phyloP scores from a whole-genome alignment of 2,888 invertebrate genomes.

The Caenorhabditis sp. region DNA sequence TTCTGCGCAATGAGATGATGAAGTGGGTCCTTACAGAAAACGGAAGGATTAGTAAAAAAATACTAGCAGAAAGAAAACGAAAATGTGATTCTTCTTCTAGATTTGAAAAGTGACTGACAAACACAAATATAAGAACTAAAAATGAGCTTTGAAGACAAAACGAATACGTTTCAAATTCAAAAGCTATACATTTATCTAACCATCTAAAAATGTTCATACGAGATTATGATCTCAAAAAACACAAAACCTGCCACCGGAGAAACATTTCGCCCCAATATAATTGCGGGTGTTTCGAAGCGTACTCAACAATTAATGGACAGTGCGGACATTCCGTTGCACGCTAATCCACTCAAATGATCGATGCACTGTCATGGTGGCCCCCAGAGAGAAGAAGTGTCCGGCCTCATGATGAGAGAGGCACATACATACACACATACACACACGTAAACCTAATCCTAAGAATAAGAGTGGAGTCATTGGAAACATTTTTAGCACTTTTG shows the following conservation, averaged over 20 bases:
- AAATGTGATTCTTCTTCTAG: too few species aligned
- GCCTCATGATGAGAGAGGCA: background rate
- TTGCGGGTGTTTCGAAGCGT: constrained; percentile 16
- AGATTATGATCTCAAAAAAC: background rate
- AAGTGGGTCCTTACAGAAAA: constrained; percentile 22
- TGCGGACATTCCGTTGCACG: background rate
- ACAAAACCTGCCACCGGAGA: background rate
- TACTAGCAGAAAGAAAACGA: too few species aligned
- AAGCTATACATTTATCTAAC: too few species aligned
- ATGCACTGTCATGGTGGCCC: constrained; percentile 6
- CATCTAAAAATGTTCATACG: background rate
- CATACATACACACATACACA: too few species aligned
- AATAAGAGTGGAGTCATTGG: background rate
- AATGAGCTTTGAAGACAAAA: too few species aligned
- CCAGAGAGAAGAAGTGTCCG: background rate
- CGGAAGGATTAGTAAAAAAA: constrained; percentile 27
- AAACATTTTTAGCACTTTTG: constrained; percentile 11
- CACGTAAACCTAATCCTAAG: background rate
- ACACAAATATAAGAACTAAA: too few species aligned
- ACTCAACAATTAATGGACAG: constrained; percentile 4
- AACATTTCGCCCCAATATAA: constrained; percentile 12
- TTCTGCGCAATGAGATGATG: constrained; percentile 19
- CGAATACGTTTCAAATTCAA: too few species aligned
- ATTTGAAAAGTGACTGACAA: too few species aligned
- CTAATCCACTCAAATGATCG: constrained; percentile 22